Conservation (phyloP, 2,113 vertebrate genomes). For the Rhombomys opimus region DNA sequence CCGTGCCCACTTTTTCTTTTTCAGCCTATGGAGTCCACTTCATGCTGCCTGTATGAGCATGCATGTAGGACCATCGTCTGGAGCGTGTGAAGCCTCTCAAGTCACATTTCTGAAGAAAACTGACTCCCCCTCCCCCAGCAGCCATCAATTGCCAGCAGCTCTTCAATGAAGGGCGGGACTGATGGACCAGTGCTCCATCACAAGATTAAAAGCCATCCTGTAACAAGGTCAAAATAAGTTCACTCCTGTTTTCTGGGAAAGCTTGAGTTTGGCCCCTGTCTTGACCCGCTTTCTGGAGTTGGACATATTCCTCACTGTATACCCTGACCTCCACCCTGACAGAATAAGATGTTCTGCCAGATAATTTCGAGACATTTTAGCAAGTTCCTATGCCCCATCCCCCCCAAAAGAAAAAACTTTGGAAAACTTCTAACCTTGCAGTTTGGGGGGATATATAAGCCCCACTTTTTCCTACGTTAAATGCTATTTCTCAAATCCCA, state of each 20-base stretch:
- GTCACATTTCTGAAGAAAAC: background rate
- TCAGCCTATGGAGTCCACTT: background rate
- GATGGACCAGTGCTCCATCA: background rate
- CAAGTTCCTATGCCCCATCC: background rate
- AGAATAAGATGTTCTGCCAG: background rate
- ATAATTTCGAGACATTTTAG: background rate
- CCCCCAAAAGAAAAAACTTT: background rate
- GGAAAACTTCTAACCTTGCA: background rate
- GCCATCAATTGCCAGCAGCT: background rate
- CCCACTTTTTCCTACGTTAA: background rate
- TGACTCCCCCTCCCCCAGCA: background rate
- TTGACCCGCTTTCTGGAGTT: background rate
- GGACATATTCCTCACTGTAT: background rate
- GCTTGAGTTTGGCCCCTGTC: background rate
- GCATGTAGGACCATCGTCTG: background rate
- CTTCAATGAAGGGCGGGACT: background rate
- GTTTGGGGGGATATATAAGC: background rate
- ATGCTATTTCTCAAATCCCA: background rate
- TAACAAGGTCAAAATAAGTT: background rate
- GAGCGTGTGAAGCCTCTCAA: background rate
- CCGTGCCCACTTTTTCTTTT: too few relatives aligned
- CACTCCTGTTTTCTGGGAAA: background rate
- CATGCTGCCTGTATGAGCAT: background rate
- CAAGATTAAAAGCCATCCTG: background rate
- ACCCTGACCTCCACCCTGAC: background rate